Percentiles rank a stretch among this genome's conserved stretches.
Evolutionary conservation across 2,888 invertebrate species (phyloP).

Genomic region (Crepidodera aurea): DNA sequence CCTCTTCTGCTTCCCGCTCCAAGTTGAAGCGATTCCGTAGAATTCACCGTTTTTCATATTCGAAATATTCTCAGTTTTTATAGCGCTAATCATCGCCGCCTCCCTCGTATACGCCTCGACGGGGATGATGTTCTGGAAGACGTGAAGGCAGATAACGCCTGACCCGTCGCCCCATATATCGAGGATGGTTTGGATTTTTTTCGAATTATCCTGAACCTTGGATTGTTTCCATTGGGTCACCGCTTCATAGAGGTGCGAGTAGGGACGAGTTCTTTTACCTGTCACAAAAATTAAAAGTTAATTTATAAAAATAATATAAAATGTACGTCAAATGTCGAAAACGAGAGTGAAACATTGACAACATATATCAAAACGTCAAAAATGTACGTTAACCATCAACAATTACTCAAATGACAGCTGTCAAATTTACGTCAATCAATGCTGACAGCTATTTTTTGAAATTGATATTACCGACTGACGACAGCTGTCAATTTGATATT

Average conservation of each 20-base stretch:
- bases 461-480: too few species aligned
- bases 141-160: conserved; percentile 90
- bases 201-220: conserved; percentile 59
- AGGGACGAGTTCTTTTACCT: conserved; percentile 88
- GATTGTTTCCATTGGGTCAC: conserved; percentile 69
- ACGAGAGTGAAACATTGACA: too few species aligned
- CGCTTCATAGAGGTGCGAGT: conserved; percentile 91
- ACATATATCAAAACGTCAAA: too few species aligned
- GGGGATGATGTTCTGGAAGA: conserved; percentile 90
- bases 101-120: conserved; percentile 94
- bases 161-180: conserved; percentile 85
- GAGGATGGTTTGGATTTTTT: conserved; percentile 81
- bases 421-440: too few species aligned
- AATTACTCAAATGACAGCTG: too few species aligned
- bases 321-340: too few species aligned
- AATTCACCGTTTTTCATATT: conserved; percentile 84
- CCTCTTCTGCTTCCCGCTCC: conserved; percentile 74
- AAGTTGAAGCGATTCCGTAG: conserved; percentile 79
- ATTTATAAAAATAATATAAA: neutral
- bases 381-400: too few species aligned
- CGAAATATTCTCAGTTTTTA: conserved; percentile 78
- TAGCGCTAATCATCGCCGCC: conserved; percentile 91
- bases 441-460: too few species aligned
- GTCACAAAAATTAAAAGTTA: conserved; percentile 54
- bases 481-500: too few species aligned